Conservation (phyloP, 2,888 invertebrate genomes). For the Trichopria drosophilae region DNA sequence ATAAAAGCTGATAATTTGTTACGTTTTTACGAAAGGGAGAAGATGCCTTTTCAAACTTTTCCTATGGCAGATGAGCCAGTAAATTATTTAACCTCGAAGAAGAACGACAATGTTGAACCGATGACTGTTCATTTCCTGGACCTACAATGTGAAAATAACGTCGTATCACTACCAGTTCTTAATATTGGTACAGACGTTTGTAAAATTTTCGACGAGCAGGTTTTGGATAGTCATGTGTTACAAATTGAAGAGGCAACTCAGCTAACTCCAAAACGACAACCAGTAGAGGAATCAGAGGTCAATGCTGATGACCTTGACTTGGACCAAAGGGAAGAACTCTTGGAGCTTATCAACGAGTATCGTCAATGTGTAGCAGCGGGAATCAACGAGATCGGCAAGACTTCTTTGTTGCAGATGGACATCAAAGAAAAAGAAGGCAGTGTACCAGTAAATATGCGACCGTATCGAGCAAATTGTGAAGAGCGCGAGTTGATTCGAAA, state of each 20-base stretch:
- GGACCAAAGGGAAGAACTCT: background rate
- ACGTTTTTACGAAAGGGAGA: conserved; percentile 7
- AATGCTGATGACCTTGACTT: background rate
- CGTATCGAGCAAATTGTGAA: conserved; percentile 17
- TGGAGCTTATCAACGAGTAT: conserved; percentile 3
- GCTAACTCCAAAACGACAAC: background rate
- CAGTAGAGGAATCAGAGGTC: background rate
- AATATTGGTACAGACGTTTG: background rate
- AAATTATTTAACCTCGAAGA: too few species aligned
- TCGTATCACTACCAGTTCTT: background rate
- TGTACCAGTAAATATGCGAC: conserved; percentile 15
- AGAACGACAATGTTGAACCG: too few species aligned
- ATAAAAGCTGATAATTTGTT: conserved; percentile 12
- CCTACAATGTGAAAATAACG: background rate
- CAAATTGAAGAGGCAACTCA: too few species aligned
- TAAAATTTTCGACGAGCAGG: background rate
- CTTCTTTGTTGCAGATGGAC: conserved; percentile 17
- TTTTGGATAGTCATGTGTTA: too few species aligned
- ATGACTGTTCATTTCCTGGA: background rate
- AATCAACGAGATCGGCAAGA: conserved; percentile 7
- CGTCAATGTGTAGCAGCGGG: conserved; percentile 3
- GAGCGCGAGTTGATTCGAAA: conserved; percentile 27
- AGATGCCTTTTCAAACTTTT: conserved; percentile 8
- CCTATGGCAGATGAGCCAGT: too few species aligned
- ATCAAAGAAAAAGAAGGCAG: conserved; percentile 6